Evolutionary conservation across 92 coral and sea anemone genomes (phyloP).

Genomic region (Parazoanthus atlanticus): DNA sequence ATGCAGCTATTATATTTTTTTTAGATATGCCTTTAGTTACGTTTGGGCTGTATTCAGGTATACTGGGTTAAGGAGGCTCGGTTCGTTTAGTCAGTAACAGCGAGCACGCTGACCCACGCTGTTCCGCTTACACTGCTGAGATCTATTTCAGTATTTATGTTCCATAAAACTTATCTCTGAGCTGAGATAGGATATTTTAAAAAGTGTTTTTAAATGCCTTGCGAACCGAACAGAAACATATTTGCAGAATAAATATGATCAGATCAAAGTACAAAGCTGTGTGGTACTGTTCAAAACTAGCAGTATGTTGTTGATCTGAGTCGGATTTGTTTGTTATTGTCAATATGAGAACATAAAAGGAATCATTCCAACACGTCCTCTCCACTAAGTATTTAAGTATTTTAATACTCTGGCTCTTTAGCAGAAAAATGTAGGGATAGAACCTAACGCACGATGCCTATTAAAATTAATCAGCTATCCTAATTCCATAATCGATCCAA

Average conservation of each 20-base stretch:
- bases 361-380: background rate
- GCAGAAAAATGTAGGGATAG: background rate
- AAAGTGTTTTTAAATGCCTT: background rate
- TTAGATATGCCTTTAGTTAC: background rate
- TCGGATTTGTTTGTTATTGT: background rate
- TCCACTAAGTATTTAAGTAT: background rate
- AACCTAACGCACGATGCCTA: background rate
- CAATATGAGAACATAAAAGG: background rate
- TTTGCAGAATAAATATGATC: background rate
- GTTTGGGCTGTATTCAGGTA: background rate
- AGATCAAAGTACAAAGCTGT: background rate
- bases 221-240: background rate
- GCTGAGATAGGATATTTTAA: background rate
- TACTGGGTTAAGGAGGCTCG: background rate
- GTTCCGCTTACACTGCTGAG: background rate
- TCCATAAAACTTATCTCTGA: too few species aligned
- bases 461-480: background rate
- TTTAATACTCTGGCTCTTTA: background rate
- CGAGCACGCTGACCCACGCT: too few species aligned
- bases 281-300: background rate
- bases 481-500: constrained; percentile 3
- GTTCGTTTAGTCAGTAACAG: too few species aligned
- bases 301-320: background rate
- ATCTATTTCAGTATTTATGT: background rate
- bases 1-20: background rate